Conservation (phyloP, 23 tunicate species). For the Trididemnum nubilum region DNA sequence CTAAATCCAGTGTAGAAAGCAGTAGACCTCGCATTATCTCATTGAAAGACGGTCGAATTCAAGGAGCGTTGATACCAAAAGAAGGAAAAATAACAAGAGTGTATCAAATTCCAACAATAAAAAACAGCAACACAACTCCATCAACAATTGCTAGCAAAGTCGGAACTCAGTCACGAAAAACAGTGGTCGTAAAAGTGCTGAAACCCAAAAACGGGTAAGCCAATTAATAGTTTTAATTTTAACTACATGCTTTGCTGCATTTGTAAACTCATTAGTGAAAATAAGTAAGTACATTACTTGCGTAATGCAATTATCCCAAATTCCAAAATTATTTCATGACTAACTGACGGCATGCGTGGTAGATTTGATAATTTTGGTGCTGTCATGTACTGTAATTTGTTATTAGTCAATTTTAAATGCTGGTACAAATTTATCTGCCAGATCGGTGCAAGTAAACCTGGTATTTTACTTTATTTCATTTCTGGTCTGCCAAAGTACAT, state of each 20-base stretch:
- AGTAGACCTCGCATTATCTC: neutral
- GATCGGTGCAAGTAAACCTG: no score
- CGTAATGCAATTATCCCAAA: no score
- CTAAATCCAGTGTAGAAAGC: neutral
- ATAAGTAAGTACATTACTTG: no score
- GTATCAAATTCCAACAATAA: slow-evolving; percentile 24
- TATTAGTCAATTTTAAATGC: no score
- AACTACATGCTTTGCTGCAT: neutral
- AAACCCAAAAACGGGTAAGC: slow-evolving; percentile 49
- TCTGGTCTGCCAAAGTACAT: no score
- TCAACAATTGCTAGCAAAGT: slow-evolving; percentile 20
- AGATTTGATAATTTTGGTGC: no score
- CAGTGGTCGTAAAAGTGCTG: slow-evolving; percentile 40
- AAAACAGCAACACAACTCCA: no score
- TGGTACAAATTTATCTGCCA: no score
- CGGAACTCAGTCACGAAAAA: slow-evolving; percentile 40
- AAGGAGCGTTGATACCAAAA: slow-evolving; percentile 11
- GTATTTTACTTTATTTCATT: no score
- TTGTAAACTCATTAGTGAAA: no score
- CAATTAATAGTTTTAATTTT: neutral
- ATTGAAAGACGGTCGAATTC: neutral
- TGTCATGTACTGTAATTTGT: no score
- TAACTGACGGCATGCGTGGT: no score
- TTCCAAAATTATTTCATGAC: neutral
- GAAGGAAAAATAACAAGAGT: slow-evolving; percentile 21